Conservation (phyloP, 2,888 invertebrate species). For the Mythimna loreyi region DNA sequence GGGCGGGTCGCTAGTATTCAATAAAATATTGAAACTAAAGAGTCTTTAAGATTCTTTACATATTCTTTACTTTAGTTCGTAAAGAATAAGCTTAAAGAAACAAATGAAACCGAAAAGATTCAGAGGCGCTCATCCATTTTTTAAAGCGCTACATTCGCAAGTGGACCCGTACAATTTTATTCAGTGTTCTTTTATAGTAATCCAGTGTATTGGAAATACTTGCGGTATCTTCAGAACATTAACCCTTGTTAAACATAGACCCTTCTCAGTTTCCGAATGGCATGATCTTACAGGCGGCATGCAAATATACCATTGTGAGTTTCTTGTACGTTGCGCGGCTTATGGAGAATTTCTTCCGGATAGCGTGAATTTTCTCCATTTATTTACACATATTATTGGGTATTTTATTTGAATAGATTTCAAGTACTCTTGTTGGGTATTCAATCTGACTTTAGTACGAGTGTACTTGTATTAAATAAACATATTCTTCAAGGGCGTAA, state of each 20-base stretch:
- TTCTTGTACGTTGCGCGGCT: constrained; percentile 44
- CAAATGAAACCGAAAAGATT: constrained; percentile 19
- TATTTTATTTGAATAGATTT: constrained; percentile 62
- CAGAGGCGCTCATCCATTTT: constrained; percentile 40
- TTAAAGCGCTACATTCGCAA: constrained; percentile 40
- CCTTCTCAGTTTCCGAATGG: constrained; percentile 82
- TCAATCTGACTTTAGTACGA: constrained; percentile 29
- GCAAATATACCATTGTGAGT: constrained; percentile 75
- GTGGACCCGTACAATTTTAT: constrained; percentile 57
- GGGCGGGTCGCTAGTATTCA: too few species aligned
- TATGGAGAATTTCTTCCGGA: constrained; percentile 58
- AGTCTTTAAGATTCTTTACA: too few species aligned
- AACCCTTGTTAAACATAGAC: constrained; percentile 86
- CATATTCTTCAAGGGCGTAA: neutral
- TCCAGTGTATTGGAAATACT: constrained; percentile 77
- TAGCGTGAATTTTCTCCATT: constrained; percentile 54
- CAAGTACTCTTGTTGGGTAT: constrained; percentile 44
- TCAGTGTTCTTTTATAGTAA: constrained; percentile 70
- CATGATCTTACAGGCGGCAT: constrained; percentile 75
- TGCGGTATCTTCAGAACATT: constrained; percentile 77
- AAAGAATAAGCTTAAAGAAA: constrained; percentile 6
- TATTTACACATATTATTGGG: constrained; percentile 58
- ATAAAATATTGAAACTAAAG: too few species aligned
- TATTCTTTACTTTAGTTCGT: neutral
- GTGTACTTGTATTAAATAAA: neutral